Evolutionary conservation across 2,113 vertebrate species (phyloP).

Genomic region (Varanus salvator): DNA sequence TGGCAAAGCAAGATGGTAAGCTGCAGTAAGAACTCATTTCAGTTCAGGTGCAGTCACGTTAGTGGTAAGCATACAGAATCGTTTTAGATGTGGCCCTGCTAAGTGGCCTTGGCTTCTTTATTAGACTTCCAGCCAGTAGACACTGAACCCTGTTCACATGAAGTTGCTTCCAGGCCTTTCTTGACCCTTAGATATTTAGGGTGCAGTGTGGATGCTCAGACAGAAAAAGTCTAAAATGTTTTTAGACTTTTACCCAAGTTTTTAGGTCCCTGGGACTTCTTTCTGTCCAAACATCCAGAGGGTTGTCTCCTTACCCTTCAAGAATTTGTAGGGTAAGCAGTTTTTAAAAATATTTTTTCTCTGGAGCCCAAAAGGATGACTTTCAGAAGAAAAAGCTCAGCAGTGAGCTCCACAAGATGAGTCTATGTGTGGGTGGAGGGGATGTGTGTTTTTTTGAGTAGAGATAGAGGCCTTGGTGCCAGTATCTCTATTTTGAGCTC

Average conservation of each 20-base stretch:
- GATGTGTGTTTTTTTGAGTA: background rate
- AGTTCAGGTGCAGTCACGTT: background rate
- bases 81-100: background rate
- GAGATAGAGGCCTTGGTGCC: background rate
- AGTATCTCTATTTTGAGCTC: background rate
- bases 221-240: no score
- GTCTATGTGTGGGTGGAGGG: background rate
- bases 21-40: background rate
- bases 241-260: no score
- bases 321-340: background rate
- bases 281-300: no score
- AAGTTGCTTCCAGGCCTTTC: background rate
- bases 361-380: background rate
- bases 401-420: background rate
- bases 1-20: background rate
- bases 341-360: background rate
- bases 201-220: no score
- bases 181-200: background rate
- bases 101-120: background rate
- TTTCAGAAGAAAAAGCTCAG: no score
- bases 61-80: background rate
- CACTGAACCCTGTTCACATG: background rate
- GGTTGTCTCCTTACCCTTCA: background rate
- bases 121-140: background rate
- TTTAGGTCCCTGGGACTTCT: no score